A percentile compares a stretch with the other conserved stretches of the same genome.
These are phyloP conservation scores for Corticium candelabrum DNA, from an alignment of 37 sponge, comb jelly and placozoan species.

Conservation along the genomic window DNA sequence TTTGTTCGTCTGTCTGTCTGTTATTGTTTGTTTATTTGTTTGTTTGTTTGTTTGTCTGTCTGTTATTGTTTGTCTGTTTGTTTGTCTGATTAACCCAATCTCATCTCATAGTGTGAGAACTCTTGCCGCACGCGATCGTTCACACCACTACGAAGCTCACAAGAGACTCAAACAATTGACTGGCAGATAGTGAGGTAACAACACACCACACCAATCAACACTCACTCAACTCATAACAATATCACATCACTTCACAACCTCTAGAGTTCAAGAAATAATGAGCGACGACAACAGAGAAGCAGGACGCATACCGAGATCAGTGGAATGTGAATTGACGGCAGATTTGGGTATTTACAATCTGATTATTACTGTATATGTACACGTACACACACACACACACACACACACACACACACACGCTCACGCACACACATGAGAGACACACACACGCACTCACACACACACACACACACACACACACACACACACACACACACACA, in stretches of 20 bases:
- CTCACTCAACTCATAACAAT: no score
- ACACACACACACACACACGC: no score
- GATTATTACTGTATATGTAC: not conserved
- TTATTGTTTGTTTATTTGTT: no score
- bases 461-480: not conserved
- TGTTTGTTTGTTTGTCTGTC: no score
- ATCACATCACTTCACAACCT: no score
- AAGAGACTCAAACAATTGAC: not conserved
- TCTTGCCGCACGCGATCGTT: not conserved
- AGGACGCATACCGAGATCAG: conserved; percentile 78
- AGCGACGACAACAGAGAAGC: conserved; percentile 63
- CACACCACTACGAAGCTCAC: not conserved
- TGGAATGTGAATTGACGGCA: conserved; percentile 86
- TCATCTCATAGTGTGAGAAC: not conserved
- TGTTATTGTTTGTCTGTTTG: no score
- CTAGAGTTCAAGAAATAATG: conserved; percentile 64
- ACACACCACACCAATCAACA: no score
- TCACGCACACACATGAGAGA: no score
- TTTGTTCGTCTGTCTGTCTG: no score
- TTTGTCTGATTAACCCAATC: no score
- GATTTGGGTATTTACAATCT: conserved; percentile 32
- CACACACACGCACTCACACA: not conserved
- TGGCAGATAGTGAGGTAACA: not conserved
- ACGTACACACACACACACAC: no score
- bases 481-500: not conserved